Evolutionary conservation across 2,113 vertebrate species (phyloP), one percentile per base, ranked within the genome.

Genomic region (Stictonetta naevosa): DNA sequence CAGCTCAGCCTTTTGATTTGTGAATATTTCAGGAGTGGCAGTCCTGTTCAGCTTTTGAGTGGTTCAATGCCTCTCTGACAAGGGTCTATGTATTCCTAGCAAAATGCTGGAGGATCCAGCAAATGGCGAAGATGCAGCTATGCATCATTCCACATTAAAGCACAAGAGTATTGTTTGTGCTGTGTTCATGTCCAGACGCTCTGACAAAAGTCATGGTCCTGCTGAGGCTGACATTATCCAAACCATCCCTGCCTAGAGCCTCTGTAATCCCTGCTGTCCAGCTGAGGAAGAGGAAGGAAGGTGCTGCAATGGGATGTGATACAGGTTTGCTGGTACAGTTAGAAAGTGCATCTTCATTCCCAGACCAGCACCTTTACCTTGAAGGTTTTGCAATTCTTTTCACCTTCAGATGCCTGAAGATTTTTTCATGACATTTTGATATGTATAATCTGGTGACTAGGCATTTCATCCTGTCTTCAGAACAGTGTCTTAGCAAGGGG

Each of bases 91-190:
- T 48, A 62, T 80, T 88, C 33, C 23, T 31, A 62, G 55, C 44
- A 86, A 74, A 88, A 80, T 36, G 29, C 16, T 3, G 2, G 59
- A 88, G 88, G 28, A 66, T 76, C 28, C 36, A 83, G n/a, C 48
- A 50, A 73, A 55, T 33, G 40, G 12, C 6, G 63, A 82, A 29
- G 8, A 26, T 3, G 0, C 1, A 78, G 13, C 21, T 15, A 0
- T 62, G 20, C 38, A 38, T 38, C 38, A 38, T 38, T 58, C 34
- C 9, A 26, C n/a, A 22, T 63, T 29, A 85, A 93, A 90, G 19
- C 31, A 67, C 12, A 60, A 68, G 23, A 60, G 44, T 22, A 29
- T 63, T 67, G 2, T n/a, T 71, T 82, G 29, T 33, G 13, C 18
- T 85, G 11, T 26, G 38, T 67, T 60, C 23, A 6, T 33, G 16